A percentile compares a stretch with the other conserved stretches of the same genome.
These are phyloP conservation scores for Progne subis DNA, from an alignment of 2,113 vertebrate genomes.

Conservation along the genomic window DNA sequence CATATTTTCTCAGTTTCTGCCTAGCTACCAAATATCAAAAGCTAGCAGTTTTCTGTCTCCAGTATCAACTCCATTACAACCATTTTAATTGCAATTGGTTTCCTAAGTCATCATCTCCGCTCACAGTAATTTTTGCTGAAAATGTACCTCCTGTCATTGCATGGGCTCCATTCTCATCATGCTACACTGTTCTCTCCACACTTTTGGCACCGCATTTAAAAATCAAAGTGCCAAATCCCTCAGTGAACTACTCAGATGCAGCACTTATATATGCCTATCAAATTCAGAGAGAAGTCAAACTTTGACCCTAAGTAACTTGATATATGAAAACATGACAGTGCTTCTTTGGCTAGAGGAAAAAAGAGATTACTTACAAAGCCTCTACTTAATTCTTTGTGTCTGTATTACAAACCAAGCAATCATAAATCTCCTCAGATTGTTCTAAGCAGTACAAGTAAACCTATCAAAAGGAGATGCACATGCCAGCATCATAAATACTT, in stretches of 20 bases:
- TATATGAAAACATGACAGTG: not conserved
- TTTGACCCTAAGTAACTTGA: not conserved
- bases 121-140: not conserved
- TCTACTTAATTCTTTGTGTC: conserved; percentile 24
- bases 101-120: not conserved
- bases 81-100: conserved; percentile 24
- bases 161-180: not conserved
- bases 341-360: conserved; percentile 5
- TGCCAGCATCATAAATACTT: not conserved
- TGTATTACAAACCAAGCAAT: conserved; percentile 14
- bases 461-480: conserved; percentile 1
- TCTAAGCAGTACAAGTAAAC: conserved; percentile 29
- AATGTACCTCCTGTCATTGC: not conserved
- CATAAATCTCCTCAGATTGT: conserved; percentile 14
- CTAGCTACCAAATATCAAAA: conserved; percentile 11
- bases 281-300: not conserved
- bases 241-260: not conserved
- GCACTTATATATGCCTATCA: not conserved
- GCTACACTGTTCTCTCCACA: not conserved
- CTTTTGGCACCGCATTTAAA: not conserved
- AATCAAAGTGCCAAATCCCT: conserved; percentile 20
- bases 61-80: not conserved
- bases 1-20: not conserved
- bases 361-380: conserved; percentile 1
- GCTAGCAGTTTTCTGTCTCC: not conserved